These are phyloP conservation scores for Dicrurus megarhynchus DNA, from an alignment of 2,113 vertebrate genomes.

Conservation along the genomic window DNA sequence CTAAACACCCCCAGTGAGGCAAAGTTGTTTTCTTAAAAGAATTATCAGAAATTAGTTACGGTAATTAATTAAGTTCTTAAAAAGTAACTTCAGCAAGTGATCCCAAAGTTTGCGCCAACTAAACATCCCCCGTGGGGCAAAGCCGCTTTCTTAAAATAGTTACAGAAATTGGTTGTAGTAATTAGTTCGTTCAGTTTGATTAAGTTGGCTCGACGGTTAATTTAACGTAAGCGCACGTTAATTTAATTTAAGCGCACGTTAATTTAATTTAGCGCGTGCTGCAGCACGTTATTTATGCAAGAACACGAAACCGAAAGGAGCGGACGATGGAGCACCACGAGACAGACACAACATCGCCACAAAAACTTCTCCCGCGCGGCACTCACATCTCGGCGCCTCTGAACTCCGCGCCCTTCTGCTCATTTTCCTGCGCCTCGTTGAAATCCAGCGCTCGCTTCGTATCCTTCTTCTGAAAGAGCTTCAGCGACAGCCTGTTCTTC, in stretches of 20 bases:
- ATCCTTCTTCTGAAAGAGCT: constrained; percentile 96
- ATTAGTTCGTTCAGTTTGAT: neutral
- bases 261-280: neutral
- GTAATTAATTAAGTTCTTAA: neutral
- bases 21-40: neutral
- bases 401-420: constrained; percentile 69
- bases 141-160: rapidly evolving
- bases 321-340: rapidly evolving
- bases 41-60: rapidly evolving
- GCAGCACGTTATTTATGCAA: rapidly evolving
- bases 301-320: rapidly evolving
- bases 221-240: neutral
- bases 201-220: neutral
- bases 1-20: rapidly evolving
- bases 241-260: neutral
- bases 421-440: constrained; percentile 81
- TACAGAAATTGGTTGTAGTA: rapidly evolving
- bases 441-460: constrained; percentile 92
- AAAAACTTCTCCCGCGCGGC: neutral
- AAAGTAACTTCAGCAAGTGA: neutral
- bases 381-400: constrained; percentile 77
- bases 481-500: constrained; percentile 89
- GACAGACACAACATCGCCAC: neutral
- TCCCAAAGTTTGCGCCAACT: neutral
- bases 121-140: rapidly evolving